Base-by-base conservation (phyloP, 2,888 invertebrate genomes). In the Hesperia comma region DNA sequence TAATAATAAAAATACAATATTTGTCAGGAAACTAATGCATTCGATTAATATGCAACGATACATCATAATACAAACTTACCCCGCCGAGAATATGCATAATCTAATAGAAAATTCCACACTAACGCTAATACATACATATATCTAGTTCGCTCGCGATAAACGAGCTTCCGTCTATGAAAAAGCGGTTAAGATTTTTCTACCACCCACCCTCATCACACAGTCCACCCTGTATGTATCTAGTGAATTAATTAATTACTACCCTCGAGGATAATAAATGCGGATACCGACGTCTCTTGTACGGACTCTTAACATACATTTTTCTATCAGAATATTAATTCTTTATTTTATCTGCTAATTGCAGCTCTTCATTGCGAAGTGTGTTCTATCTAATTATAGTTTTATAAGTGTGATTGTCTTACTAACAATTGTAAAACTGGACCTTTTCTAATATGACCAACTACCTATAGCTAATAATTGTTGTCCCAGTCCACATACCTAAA, bases 211-310 rank as follows among this genome's bases (percentile, higher is more conserved):
- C 64, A 43, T 56, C 40, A 57, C 32, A 53, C 17, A 64, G 26
- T 41, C 57, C 55, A 37, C 41, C 41, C 60, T 32, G 46, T 53
- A 43, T 54, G 58, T 66, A 66, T 66, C 60, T 66, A 66, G 37
- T 49, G 37, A 66, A 53, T 66, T 66, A 66, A 66, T 66, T 64
- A 63, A 64, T 64, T 64, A 58, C 53, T 41, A 53, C 51, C 64
- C 64, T 58, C 53, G 58, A 41, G 58, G 26, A 41, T 63, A 64
- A 57, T 58, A 64, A 43, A 64, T 53, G 57, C 17, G 57, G 49
- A 12, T 15, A 63, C 49, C 12, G 51, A 49, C 15, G 26, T 49
- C 33, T 21, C 49, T 57, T 37, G 46, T 33, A 57, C 17, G 37
- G 12, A 43, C 43, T 54, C 4, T 55, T 55, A 55, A n/a, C 55